Evolutionary conservation across 1,140 invertebrate genomes (phyloP).

Genomic region (Euschistus heros): DNA sequence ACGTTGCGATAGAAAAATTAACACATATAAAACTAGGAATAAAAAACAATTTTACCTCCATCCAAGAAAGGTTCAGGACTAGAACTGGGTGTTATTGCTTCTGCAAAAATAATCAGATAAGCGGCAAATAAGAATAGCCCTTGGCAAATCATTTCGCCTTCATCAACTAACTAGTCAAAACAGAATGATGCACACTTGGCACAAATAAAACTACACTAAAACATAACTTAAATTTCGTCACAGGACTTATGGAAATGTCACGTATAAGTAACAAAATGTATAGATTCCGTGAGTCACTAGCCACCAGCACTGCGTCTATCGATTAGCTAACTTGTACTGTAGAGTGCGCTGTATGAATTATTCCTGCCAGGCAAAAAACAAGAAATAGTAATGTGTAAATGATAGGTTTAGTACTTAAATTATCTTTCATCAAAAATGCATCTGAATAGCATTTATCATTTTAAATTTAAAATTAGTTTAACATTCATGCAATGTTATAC

Average conservation of each 20-base stretch:
- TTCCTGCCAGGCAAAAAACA: conserved; percentile 2
- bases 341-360: conserved; percentile 15
- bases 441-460: too few relatives aligned
- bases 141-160: neutral
- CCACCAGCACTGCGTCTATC: conserved; percentile 16
- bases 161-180: neutral
- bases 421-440: too few relatives aligned
- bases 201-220: conserved; percentile 3
- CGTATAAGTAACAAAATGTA: conserved; percentile 10
- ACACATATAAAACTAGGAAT: neutral
- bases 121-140: conserved; percentile 3
- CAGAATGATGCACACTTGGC: neutral
- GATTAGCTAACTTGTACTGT: conserved; percentile 13
- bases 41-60: conserved; percentile 6
- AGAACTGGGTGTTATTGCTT: neutral
- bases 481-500: too few relatives aligned
- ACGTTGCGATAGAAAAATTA: neutral
- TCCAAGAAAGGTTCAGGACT: conserved; percentile 7
- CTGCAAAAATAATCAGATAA: neutral
- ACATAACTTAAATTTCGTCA: conserved; percentile 1
- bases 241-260: neutral
- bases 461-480: too few relatives aligned
- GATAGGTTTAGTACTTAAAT: too few relatives aligned
- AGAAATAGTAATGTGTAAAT: neutral
- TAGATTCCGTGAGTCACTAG: conserved; percentile 17